Conservation (phyloP, 2,888 invertebrate species). For the Spodoptera exigua region DNA sequence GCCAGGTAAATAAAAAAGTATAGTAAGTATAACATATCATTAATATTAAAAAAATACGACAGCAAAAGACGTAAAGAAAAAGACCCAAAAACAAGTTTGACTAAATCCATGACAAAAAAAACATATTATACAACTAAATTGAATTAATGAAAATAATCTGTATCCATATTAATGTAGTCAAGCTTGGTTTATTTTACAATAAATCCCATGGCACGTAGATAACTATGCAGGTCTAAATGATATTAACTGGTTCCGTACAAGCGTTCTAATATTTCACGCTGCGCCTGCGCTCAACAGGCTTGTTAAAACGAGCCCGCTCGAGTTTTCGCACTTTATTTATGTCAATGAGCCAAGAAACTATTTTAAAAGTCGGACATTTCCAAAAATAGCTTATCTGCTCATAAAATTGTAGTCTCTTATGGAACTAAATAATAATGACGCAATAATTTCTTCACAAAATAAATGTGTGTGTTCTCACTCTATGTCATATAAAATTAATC, state of each 20-base stretch:
- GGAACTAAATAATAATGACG: neutral
- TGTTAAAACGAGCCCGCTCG: constrained; percentile 42
- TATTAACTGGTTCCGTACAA: constrained; percentile 41
- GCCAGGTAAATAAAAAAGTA: too few species aligned
- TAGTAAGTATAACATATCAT: too few species aligned
- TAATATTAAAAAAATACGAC: too few species aligned
- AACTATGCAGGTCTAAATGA: constrained; percentile 43
- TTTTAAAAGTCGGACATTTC: constrained; percentile 26
- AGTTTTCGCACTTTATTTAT: constrained; percentile 46
- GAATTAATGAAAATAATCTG: neutral
- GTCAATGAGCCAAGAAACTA: constrained; percentile 36
- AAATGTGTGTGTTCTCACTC: neutral
- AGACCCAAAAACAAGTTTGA: too few species aligned
- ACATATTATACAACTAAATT: neutral
- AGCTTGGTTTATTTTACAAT: constrained; percentile 35
- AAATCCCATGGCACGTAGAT: constrained; percentile 48
- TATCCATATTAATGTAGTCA: constrained; percentile 28
- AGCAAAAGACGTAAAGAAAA: too few species aligned
- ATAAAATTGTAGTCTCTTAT: constrained; percentile 14
- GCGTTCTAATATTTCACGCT: constrained; percentile 47
- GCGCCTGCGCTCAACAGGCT: constrained; percentile 43
- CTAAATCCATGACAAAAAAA: too few species aligned
- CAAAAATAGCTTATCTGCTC: neutral
- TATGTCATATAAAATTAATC: too few species aligned
- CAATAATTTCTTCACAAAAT: constrained; percentile 4